Evolutionary conservation across 2,888 invertebrate genomes (phyloP), one percentile per base, ranked within the genome.

Genomic region (Alviniconcha strummeri): DNA sequence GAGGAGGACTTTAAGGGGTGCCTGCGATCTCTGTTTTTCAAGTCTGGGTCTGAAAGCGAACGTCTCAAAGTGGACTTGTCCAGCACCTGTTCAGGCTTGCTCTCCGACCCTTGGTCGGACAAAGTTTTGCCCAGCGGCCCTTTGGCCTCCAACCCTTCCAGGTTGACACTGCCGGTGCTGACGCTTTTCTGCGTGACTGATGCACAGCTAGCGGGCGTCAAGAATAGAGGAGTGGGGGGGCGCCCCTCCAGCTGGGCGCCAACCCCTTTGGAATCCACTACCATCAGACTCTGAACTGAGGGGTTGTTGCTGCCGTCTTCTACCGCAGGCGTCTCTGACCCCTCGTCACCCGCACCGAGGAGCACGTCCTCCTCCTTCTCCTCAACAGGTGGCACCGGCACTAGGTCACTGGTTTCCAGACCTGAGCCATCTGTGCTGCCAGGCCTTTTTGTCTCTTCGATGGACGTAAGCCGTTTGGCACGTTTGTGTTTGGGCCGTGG

Each of bases 11-110:
- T 60, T 9, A 19, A 60, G 60, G 9, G 7, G 8, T 74, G 71
- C 15, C 72, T 81, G 52, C 15, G 67, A 17, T 55, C n/a, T n/a
- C 54, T 71, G 9, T 76, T 19, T 36, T 81, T 83, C 17, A 85
- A 60, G 76, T 84, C 81, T 5, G 87, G 84, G 52, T 87, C 83
- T 1, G 87, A 87, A 57, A 85, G 80, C 11, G 85, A 82, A 9
- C 83, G 81, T 71, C 85, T 78, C 52, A 84, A n/a, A 5, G 5
- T 54, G 5, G 17, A 13, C n/a, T 56, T 19, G n/a, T 60, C 54
- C 17, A 13, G 52, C 2, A 55, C n/a, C 8, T 71, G 4, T 15
- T 64, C 19, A 0, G 19, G 11, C 6, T 9, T 17, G 11, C 54
- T 13, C 36, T 8, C 17, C 13, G 54, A 13, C 0, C 15, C 19